Evolutionary conservation across 1,140 invertebrate genomes (phyloP), one percentile per base, ranked within the genome.

Genomic region (Eriocheir sinensis): DNA sequence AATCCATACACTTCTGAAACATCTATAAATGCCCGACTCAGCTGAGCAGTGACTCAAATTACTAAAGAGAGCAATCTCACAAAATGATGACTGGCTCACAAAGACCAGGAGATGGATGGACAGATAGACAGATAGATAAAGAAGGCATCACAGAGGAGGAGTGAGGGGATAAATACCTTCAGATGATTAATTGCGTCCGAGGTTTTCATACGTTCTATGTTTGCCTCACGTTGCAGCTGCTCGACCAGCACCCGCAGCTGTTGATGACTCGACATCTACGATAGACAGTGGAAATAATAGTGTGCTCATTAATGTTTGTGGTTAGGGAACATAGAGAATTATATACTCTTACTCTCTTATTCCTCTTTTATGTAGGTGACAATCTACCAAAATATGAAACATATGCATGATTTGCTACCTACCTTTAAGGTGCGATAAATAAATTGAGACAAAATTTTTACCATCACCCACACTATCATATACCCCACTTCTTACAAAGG

Each of bases 131-230:
- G 27, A 72, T 27, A 72, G 53, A 72, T 12, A 27, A 12, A 72
- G 53, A 72, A 72, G 53, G 27, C 12, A 12, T 12, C 79, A 80
- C 79, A 83, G 81, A 30, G 81, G 79, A 34, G 81, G 34, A 40
- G 36, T 12, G 36, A 12, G 79, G 81, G 3, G 3, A 32, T 2
- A 34, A 17, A 3, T 91, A 94, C 93, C 93, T 94, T 94, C 9
- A 94, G 93, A 17, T 94, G 89, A 36, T 91, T 91, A n/a, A 94
- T 94, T n/a, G 93, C 93, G 34, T 94, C 93, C 79, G 93, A 94
- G 81, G 93, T 91, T 91, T 94, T 94, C 93, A 94, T 94, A 9
- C 93, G 93, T 12, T 94, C 93, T 91, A 94, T 94, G 79, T 91
- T 94, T 4, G 93, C 93, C 34, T 94, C 93, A 30, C 93, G 36